Evolutionary conservation across 2,113 vertebrate species (phyloP).

Genomic region (Myiagra hebetior): DNA sequence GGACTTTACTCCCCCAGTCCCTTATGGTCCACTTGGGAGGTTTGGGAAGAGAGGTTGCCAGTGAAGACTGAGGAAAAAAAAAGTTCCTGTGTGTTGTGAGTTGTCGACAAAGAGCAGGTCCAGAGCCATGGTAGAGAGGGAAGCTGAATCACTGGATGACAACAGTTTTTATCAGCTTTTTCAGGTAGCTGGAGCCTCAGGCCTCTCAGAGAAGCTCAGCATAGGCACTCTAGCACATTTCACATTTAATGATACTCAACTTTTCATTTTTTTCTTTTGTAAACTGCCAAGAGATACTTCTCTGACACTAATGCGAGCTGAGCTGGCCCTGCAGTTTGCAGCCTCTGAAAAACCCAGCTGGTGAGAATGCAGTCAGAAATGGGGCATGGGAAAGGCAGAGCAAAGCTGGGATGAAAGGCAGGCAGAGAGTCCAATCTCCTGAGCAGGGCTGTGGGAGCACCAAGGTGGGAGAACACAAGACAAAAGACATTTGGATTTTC

Average conservation of each 20-base stretch:
- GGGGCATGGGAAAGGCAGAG: not conserved
- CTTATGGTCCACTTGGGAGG: not conserved
- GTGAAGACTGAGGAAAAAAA: not conserved
- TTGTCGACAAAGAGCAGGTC: not conserved
- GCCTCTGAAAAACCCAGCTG: not conserved
- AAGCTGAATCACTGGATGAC: not conserved
- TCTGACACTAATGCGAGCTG: not conserved
- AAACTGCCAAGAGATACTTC: not conserved
- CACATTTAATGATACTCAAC: not conserved
- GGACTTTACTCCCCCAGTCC: not conserved
- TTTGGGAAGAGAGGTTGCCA: not conserved
- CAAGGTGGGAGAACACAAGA: not conserved
- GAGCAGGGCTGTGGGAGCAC: not conserved
- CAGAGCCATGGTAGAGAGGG: not conserved
- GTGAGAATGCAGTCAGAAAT: not conserved
- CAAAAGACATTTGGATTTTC: not conserved
- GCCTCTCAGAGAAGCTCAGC: not conserved
- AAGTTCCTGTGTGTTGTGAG: not conserved
- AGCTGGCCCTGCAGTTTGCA: not conserved
- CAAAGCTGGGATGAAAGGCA: not conserved
- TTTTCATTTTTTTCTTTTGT: slow-evolving; percentile 23
- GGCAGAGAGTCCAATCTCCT: not conserved
- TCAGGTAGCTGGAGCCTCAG: not conserved
- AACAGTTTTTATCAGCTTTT: slow-evolving; percentile 10
- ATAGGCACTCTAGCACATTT: not conserved